Evolutionary conservation across 2,797 vertebrate genomes (phyloP), one percentile per base, ranked within the genome.

Genomic region (Furcifer pardalis): DNA sequence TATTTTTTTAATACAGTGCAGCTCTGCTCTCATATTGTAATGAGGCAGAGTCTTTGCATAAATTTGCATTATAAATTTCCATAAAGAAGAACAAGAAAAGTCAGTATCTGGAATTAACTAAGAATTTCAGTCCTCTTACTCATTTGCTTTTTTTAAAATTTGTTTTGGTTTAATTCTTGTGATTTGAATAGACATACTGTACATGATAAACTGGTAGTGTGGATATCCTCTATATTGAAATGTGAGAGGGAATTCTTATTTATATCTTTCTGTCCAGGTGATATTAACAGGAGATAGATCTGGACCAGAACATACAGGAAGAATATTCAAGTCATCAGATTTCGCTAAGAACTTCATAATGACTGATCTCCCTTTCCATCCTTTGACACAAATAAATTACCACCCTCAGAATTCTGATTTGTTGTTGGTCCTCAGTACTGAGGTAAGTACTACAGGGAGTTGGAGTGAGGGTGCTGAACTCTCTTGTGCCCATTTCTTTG

Each of bases 211-310:
- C 30, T 69, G n/a, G 25, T 30, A 56, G 15, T 17, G 32, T 56
- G 32, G 6, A 37, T 73, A 62, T 4, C 1, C 42, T 32, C 62
- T 44, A 7, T 73, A 1, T 46, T 32, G 19, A 19, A 4, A 13
- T 15, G 27, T 62, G 35, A 23, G 32, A 75, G 2, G 4, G 69
- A 44, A 76, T 21, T 27, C 30, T 76, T 12, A 30, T 81, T 3
- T 68, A 42, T 63, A 49, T 30, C 49, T 62, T 89, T 85, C 32
- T 0, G 0, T 89, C 3, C 82, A 99, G 98, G 98, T 99, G 83
- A 98, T 99, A 91, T 95, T 99, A 91, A 98, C 97, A 0, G 97
- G 94, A 1, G 98, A 99, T 9, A 95, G 97, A 21, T 98, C 98
- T 3, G 97, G 97, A 81, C 92, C 93, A 82, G 93, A 92, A 89